phyloP scores from a whole-genome alignment of 2,797 vertebrate genomes.

The Halcyon chelicuti region DNA sequence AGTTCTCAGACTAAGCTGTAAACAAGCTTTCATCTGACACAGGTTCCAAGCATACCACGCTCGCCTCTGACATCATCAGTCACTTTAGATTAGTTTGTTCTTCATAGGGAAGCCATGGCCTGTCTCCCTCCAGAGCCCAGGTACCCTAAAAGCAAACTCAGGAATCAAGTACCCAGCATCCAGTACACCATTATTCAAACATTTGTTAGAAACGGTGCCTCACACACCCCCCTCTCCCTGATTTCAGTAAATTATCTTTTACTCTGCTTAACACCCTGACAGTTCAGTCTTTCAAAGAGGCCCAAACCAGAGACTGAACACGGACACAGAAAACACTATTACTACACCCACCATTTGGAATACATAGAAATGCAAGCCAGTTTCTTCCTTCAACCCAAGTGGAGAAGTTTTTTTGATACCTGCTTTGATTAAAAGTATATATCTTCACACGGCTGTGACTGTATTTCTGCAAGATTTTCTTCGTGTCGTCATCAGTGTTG shows the following conservation, averaged over 20 bases:
- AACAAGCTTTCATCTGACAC: not conserved
- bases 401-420: slow-evolving; percentile 73
- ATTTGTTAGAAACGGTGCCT: not conserved
- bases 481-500: slow-evolving; percentile 94
- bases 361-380: not conserved
- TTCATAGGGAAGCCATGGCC: not conserved
- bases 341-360: not conserved
- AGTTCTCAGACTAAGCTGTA: not conserved
- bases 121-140: not conserved
- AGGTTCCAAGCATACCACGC: not conserved
- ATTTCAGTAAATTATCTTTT: not conserved
- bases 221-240: fast-evolving
- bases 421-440: slow-evolving; percentile 98
- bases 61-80: not conserved
- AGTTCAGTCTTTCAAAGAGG: not conserved
- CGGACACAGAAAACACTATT: fast-evolving
- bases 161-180: not conserved
- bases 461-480: slow-evolving; percentile 93
- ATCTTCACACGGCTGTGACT: slow-evolving; percentile 91
- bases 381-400: not conserved
- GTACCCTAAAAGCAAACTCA: not conserved
- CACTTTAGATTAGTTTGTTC: not conserved
- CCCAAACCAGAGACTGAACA: not conserved
- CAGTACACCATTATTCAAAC: not conserved
- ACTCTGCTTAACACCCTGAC: not conserved